Conservation (phyloP, 2,113 vertebrate species). For the Sakesphorus luctuosus region DNA sequence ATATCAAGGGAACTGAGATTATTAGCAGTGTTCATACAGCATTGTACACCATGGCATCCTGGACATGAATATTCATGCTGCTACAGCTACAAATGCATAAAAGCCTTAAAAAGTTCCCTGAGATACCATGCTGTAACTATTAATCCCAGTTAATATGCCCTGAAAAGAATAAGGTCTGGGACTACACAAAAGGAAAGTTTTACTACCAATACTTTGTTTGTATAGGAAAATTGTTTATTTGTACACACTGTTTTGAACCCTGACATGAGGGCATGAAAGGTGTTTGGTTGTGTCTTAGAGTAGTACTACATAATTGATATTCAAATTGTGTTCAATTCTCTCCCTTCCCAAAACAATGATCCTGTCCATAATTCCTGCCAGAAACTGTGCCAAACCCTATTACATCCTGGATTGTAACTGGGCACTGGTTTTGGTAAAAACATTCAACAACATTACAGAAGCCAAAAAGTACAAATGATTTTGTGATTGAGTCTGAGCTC, state of each 20-base stretch:
- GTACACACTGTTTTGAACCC: background rate
- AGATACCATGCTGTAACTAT: conserved; percentile 22
- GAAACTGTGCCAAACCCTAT: background rate
- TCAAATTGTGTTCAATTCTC: background rate
- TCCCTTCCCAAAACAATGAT: background rate
- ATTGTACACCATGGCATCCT: conserved; percentile 21
- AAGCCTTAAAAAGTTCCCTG: conserved; percentile 31
- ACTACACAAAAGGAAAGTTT: background rate
- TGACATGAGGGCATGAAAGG: background rate
- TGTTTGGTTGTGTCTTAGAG: background rate
- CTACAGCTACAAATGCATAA: conserved; percentile 2
- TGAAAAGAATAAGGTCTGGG: background rate
- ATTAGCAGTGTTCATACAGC: conserved; percentile 26
- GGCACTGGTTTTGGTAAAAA: background rate
- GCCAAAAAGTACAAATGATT: background rate
- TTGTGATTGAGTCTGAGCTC: background rate
- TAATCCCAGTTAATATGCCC: background rate
- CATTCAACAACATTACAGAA: background rate
- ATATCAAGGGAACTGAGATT: conserved; percentile 52
- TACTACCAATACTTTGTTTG: background rate
- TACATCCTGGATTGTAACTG: background rate
- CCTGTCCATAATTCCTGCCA: background rate
- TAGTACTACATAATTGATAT: background rate
- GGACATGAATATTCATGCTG: conserved; percentile 70
- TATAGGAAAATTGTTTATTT: background rate